Evolutionary conservation across 2,113 vertebrate genomes (phyloP).

Genomic region (Tenebrosternarchus preto): DNA sequence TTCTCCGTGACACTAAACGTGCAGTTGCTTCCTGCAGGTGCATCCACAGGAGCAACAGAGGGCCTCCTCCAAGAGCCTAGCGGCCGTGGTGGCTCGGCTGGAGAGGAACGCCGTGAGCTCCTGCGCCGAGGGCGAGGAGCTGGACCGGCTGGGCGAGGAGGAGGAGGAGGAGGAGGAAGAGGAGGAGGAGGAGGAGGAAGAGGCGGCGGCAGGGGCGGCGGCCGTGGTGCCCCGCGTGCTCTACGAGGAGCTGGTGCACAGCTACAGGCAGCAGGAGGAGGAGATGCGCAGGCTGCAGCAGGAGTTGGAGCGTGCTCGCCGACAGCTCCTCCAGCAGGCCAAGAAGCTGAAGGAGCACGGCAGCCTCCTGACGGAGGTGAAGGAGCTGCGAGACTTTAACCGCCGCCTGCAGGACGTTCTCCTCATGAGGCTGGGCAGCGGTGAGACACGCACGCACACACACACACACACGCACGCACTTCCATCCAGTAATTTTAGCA

Average conservation of each 20-base stretch:
- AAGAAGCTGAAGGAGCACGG: constrained; percentile 98
- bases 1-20: neutral
- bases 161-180: constrained; percentile 71
- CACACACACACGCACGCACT: neutral
- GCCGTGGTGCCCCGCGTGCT: constrained; percentile 90
- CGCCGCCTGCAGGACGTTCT: constrained; percentile 96
- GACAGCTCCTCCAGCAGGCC: constrained; percentile 96
- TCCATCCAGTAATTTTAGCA: neutral
- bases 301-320: constrained; percentile 93
- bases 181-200: constrained; percentile 75
- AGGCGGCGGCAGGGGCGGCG: constrained; percentile 68
- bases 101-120: constrained; percentile 79
- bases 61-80: constrained; percentile 83
- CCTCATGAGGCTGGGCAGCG: constrained; percentile 94
- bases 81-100: constrained; percentile 94
- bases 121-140: constrained; percentile 76
- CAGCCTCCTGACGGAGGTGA: constrained; percentile 94
- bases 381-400: constrained; percentile 98
- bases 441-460: constrained; percentile 71
- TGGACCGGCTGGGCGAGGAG: constrained; percentile 72
- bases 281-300: constrained; percentile 96
- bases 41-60: constrained; percentile 72
- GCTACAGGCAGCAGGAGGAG: constrained; percentile 96
- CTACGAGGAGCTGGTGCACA: constrained; percentile 95
- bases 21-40: constrained; percentile 52